Percentiles rank a stretch among this genome's conserved stretches.
These are phyloP conservation scores for Moxostoma hubbsi DNA, from an alignment of 2,797 vertebrate species.

Conservation along the genomic window DNA sequence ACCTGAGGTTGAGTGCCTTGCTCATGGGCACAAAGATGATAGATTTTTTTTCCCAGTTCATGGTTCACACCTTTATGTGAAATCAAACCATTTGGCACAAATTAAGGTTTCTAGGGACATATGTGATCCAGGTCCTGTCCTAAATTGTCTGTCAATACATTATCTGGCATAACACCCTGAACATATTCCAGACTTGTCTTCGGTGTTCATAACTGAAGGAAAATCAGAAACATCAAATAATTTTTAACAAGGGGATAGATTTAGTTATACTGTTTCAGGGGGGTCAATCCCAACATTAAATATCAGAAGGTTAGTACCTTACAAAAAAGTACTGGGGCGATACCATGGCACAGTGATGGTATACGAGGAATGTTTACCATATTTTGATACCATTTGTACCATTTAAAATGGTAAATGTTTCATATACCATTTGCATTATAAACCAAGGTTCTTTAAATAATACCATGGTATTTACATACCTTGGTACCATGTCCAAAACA, in stretches of 20 bases:
- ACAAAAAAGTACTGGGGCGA: neutral
- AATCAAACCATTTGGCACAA: slow-evolving; percentile 30
- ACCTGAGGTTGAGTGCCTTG: slow-evolving; percentile 36
- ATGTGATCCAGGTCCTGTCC: slow-evolving; percentile 12
- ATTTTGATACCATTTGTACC: neutral
- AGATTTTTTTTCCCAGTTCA: slow-evolving; percentile 5
- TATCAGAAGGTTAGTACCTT: neutral
- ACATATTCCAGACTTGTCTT: neutral
- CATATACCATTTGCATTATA: neutral
- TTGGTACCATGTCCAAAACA: neutral
- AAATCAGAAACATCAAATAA: neutral
- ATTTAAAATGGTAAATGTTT: no score
- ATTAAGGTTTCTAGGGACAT: slow-evolving; percentile 1
- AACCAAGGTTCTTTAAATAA: neutral
- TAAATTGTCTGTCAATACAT: neutral
- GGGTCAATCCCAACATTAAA: neutral
- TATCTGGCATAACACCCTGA: neutral
- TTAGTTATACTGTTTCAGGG: neutral
- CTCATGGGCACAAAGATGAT: slow-evolving; percentile 34
- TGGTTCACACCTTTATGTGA: slow-evolving; percentile 18
- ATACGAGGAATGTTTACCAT: neutral
- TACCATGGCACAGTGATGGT: neutral
- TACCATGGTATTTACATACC: neutral
- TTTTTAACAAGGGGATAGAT: neutral
- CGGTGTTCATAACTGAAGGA: neutral